Conservation (phyloP, 1,140 invertebrate species). For the Drosophila ficusphila region DNA sequence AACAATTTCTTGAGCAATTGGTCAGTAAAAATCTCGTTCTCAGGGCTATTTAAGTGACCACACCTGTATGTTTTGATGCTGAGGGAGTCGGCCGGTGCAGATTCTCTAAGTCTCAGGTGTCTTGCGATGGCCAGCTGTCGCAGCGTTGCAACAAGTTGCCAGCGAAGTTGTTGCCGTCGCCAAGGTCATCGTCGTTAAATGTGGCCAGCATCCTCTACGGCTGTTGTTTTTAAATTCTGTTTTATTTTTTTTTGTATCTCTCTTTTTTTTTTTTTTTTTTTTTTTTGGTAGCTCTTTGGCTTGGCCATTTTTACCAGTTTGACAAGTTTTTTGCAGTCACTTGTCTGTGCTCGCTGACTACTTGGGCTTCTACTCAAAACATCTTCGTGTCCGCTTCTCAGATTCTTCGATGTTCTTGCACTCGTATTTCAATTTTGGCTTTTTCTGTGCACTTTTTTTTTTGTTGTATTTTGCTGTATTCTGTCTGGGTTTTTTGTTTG, state of each 20-base stretch:
- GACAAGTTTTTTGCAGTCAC: slow-evolving; percentile 54
- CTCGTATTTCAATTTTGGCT: slow-evolving; percentile 72
- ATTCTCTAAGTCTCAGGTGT: slow-evolving; percentile 58
- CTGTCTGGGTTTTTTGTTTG: slow-evolving; percentile 23
- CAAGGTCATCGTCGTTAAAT: slow-evolving; percentile 74
- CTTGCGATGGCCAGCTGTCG: slow-evolving; percentile 47
- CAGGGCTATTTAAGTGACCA: background rate
- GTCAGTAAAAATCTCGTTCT: background rate
- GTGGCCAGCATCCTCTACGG: slow-evolving; percentile 52
- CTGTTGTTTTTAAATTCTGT: slow-evolving; percentile 40
- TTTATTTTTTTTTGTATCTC: slow-evolving; percentile 39
- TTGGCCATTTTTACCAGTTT: slow-evolving; percentile 69
- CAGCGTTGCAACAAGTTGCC: slow-evolving; percentile 71
- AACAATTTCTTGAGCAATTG: background rate
- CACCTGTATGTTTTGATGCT: slow-evolving; percentile 18
- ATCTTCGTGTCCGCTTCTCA: slow-evolving; percentile 48
- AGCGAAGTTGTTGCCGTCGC: slow-evolving; percentile 60
- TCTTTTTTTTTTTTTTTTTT: slow-evolving; percentile 36
- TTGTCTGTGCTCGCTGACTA: slow-evolving; percentile 39
- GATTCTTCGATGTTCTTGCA: slow-evolving; percentile 57
- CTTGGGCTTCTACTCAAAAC: slow-evolving; percentile 63
- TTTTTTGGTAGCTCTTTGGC: slow-evolving; percentile 62
- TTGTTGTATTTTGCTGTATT: slow-evolving; percentile 12
- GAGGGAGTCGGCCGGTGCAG: slow-evolving; percentile 33
- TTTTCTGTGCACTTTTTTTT: slow-evolving; percentile 16